Base-by-base conservation (phyloP, 2,888 invertebrate species). In the Epistrophe eligans region DNA sequence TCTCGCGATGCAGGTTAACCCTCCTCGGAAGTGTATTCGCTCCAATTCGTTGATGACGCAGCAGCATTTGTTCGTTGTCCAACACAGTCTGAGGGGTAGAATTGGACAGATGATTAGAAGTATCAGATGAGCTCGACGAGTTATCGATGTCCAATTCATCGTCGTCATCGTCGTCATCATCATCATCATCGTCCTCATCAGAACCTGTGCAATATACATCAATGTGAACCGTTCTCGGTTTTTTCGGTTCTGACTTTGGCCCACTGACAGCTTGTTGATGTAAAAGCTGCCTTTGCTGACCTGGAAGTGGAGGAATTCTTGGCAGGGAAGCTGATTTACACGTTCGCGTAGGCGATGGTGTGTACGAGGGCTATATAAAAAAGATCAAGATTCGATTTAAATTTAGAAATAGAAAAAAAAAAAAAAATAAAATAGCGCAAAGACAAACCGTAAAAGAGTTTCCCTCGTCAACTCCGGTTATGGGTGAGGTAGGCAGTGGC, bases 191-290 rank as follows among this genome's bases (percentile, higher is more conserved):
- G 17, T 88, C 91, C 52, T 91, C 93, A 82, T 93, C 93, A 0
- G 96, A 95, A 2, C 95, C 96, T 0, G 96, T 96, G 90, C 96
- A 96, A 90, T 96, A 96, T 4, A 96, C 96, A 91, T 96, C 96
- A 71, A 96, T 96, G 90, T 96, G 96, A 38, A 96, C 95, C 0
- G 96, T 96, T 77, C 96, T 94, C 13, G 95, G 95, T 89, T 93
- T 93, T 89, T 93, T 93, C 76, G 79, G 66, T 62, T 89, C 89
- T 38, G 79, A 83, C 84, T 91, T 91, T n/a, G 90, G 88, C 40
- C 90, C 90, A 45, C 84, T 76, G 4, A 45, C 71, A 70, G 85
- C 58, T 38, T 82, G 87, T 28, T 89, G 72, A 13, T 90, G 88
- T 13, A 35, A 79, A 17, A 38, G 45, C n/a, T 83, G 80, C 17